phyloP scores from a whole-genome alignment of 2,888 invertebrate species.

The Eremobia ochroleuca region DNA sequence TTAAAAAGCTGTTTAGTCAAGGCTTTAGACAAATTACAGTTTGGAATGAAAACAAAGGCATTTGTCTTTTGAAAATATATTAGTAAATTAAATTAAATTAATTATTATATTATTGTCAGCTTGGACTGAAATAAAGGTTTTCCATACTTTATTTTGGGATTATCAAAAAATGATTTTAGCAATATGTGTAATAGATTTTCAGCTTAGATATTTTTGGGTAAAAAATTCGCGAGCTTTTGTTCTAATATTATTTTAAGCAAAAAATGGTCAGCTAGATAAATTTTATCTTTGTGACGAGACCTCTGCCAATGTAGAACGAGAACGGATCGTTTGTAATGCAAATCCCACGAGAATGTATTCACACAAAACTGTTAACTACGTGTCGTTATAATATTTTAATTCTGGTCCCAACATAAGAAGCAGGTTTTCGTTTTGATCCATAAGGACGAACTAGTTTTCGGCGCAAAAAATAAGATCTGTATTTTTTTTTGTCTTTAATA shows the following conservation, averaged over 20 bases:
- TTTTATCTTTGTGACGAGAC: slow-evolving; percentile 27
- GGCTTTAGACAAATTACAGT: slow-evolving; percentile 28
- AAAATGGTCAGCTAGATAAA: slow-evolving; percentile 8
- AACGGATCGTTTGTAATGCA: slow-evolving; percentile 37
- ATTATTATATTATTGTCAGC: slow-evolving; percentile 3
- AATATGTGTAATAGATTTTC: neutral
- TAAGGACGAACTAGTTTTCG: neutral
- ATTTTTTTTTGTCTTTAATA: neutral
- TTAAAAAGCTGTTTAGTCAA: slow-evolving; percentile 33
- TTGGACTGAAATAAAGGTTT: slow-evolving; percentile 1
- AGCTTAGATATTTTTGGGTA: neutral
- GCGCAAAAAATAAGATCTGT: neutral
- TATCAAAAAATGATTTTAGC: neutral
- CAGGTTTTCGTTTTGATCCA: slow-evolving; percentile 4
- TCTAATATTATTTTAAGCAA: neutral
- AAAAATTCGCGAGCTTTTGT: neutral
- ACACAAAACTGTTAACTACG: slow-evolving; percentile 18
- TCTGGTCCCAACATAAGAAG: neutral
- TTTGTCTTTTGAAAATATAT: slow-evolving; percentile 12
- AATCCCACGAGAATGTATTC: slow-evolving; percentile 36
- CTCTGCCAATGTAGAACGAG: slow-evolving; percentile 13
- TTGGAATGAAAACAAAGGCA: slow-evolving; percentile 9
- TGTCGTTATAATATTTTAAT: neutral
- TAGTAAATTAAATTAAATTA: too few species aligned
- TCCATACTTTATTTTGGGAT: neutral